These are phyloP conservation scores for Clarias batrachus DNA, from an alignment of 2,113 vertebrate genomes.

Conservation along the genomic window DNA sequence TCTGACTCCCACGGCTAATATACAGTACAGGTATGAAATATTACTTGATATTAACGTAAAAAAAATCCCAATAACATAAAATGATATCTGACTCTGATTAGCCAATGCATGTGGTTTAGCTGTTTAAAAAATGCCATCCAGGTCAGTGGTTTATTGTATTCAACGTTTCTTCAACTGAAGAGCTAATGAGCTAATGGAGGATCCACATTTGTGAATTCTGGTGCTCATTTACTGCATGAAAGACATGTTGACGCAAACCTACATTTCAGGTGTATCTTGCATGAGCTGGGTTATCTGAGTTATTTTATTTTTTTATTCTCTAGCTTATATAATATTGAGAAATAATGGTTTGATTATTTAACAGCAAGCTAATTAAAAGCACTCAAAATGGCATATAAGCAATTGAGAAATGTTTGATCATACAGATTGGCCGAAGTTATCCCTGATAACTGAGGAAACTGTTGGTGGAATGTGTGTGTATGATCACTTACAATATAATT, in stretches of 20 bases:
- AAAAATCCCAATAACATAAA: background rate
- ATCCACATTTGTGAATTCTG: background rate
- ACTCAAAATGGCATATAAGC: background rate
- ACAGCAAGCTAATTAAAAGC: background rate
- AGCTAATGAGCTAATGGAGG: background rate
- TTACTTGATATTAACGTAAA: background rate
- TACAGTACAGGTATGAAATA: background rate
- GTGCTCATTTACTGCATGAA: background rate
- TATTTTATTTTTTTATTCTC: background rate
- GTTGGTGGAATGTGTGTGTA: background rate
- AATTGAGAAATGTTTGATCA: background rate
- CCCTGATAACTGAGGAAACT: background rate
- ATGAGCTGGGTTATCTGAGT: background rate
- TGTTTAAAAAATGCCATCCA: background rate
- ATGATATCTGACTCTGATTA: background rate
- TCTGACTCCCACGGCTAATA: no score
- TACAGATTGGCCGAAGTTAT: background rate
- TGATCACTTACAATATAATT: background rate
- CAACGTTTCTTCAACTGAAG: background rate
- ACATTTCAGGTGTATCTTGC: background rate
- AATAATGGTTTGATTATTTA: background rate
- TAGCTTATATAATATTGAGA: background rate
- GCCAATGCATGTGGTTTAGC: background rate
- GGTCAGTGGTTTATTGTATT: background rate
- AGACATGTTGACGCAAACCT: background rate